Evolutionary conservation across 2,113 vertebrate genomes (phyloP).

Genomic region (Hyperoodon ampullatus): DNA sequence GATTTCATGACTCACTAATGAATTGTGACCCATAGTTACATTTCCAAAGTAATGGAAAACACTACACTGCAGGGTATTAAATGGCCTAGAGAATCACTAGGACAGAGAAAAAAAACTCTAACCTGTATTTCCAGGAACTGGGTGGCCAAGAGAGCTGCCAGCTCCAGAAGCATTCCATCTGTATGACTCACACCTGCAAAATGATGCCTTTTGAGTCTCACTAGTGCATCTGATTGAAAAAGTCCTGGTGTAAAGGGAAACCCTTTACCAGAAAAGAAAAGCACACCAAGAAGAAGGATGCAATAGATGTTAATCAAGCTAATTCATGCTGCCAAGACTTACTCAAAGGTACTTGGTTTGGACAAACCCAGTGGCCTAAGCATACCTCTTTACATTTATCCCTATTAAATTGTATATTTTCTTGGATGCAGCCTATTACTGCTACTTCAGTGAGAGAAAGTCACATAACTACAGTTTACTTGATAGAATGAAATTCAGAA

Average conservation of each 20-base stretch:
- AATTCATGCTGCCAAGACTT: not conserved
- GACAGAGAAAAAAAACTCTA: not conserved
- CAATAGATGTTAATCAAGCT: not conserved
- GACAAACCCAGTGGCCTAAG: not conserved
- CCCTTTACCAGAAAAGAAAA: not conserved
- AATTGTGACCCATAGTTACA: not conserved
- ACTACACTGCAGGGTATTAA: not conserved
- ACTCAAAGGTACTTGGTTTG: not conserved
- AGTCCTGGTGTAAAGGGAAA: not conserved
- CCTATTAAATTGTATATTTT: not conserved
- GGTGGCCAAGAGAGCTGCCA: not conserved
- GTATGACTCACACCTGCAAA: not conserved
- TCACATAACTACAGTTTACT: not conserved
- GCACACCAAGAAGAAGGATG: not conserved
- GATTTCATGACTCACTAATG: not conserved
- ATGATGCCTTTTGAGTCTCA: fast-evolving
- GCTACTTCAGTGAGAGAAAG: not conserved
- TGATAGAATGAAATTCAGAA: not conserved
- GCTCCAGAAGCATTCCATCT: not conserved
- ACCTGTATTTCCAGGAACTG: not conserved
- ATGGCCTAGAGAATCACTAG: not conserved
- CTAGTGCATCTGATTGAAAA: not conserved
- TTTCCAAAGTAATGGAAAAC: not conserved
- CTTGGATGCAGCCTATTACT: not conserved
- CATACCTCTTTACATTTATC: not conserved